These are phyloP conservation scores for Tetropium fuscum DNA, from an alignment of 2,888 invertebrate species.

Conservation along the genomic window DNA sequence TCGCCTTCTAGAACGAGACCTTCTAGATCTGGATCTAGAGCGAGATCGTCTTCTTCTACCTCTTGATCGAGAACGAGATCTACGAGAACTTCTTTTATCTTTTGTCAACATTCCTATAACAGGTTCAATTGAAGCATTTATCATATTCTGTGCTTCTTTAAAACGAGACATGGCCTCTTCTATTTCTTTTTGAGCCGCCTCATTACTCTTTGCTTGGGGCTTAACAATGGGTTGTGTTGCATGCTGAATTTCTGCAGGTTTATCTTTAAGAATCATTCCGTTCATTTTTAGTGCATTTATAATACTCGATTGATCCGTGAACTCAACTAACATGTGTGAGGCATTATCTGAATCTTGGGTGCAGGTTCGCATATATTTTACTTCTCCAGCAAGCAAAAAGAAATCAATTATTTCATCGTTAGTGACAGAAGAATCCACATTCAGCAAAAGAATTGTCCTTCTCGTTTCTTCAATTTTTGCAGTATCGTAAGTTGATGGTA, in stretches of 20 bases:
- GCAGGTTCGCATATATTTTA: slow-evolving; percentile 94
- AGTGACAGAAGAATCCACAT: slow-evolving; percentile 78
- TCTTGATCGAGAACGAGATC: slow-evolving; percentile 63
- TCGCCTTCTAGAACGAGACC: slow-evolving; percentile 48
- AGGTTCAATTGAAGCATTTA: slow-evolving; percentile 94
- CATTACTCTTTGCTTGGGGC: slow-evolving; percentile 95
- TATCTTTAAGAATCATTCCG: slow-evolving; percentile 81
- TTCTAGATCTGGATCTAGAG: slow-evolving; percentile 70
- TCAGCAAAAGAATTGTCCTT: slow-evolving; percentile 89
- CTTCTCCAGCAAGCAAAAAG: slow-evolving; percentile 85
- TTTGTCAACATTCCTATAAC: slow-evolving; percentile 89
- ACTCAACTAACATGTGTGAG: slow-evolving; percentile 91
- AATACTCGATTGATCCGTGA: slow-evolving; percentile 91
- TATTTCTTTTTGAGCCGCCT: slow-evolving; percentile 94
- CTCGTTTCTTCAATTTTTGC: slow-evolving; percentile 96
- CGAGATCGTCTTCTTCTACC: slow-evolving; percentile 70
- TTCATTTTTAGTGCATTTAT: slow-evolving; percentile 88
- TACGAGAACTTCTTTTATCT: slow-evolving; percentile 76
- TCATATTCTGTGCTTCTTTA: slow-evolving; percentile 94
- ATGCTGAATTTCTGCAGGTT: slow-evolving; percentile 81
- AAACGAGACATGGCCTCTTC: slow-evolving; percentile 98
- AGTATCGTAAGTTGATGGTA: slow-evolving; percentile 89
- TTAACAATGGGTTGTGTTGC: slow-evolving; percentile 92
- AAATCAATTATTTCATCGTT: slow-evolving; percentile 79
- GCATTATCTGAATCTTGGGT: slow-evolving; percentile 82